Evolutionary conservation across 1,140 invertebrate species (phyloP).

Genomic region (Cyclargus thomasi): DNA sequence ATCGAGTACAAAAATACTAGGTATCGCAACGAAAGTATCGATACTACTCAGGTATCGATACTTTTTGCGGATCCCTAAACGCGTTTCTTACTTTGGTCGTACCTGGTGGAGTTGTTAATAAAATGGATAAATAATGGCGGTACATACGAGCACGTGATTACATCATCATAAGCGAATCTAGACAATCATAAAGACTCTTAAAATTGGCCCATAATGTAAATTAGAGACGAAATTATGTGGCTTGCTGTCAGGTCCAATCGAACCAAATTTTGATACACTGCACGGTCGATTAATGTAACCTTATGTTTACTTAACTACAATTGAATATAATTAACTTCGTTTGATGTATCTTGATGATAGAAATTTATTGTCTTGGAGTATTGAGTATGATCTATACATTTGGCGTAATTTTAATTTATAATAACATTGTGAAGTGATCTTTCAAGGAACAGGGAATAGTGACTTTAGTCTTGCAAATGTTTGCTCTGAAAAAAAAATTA

Average conservation of each 20-base stretch:
- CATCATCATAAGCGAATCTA: constrained; percentile 13
- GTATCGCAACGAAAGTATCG: too few species aligned
- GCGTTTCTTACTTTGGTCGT: constrained; percentile 1
- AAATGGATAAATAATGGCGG: constrained; percentile 18
- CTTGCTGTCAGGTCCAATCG: background rate
- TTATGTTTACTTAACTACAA: background rate
- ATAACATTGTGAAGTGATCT: too few species aligned
- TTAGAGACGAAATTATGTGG: background rate
- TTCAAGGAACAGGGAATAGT: too few species aligned
- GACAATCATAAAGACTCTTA: constrained; percentile 12
- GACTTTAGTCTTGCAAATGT: too few species aligned
- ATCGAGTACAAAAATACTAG: too few species aligned
- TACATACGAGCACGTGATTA: constrained; percentile 17
- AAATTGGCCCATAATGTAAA: constrained; percentile 9
- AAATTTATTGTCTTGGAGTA: too few species aligned
- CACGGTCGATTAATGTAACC: background rate
- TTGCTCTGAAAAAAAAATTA: too few species aligned
- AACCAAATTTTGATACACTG: background rate
- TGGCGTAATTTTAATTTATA: too few species aligned
- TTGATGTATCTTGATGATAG: too few species aligned
- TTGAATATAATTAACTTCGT: background rate
- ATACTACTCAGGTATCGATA: too few species aligned
- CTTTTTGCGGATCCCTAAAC: too few species aligned
- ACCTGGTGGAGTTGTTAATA: constrained; percentile 19
- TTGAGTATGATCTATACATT: too few species aligned